Conservation (phyloP, 2,797 vertebrate genomes). For the Salmo trutta region DNA sequence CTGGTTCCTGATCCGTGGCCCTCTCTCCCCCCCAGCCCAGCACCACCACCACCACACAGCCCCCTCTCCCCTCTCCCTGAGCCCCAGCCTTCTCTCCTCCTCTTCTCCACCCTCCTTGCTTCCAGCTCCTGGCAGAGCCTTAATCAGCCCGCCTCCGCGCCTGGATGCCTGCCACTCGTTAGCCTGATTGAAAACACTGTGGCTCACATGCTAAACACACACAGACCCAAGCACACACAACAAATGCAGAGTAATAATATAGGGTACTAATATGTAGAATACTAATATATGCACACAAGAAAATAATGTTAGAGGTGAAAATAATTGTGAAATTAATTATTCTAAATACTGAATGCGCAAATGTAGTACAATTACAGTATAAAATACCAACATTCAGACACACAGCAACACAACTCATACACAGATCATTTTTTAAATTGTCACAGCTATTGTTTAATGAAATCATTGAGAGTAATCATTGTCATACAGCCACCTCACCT, state of each 20-base stretch:
- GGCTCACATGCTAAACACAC: background rate
- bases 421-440: slow-evolving; percentile 57
- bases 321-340: background rate
- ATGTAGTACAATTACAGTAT: background rate
- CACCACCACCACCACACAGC: slow-evolving; percentile 33
- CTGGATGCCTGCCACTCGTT: slow-evolving; percentile 89
- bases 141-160: slow-evolving; percentile 90
- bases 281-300: background rate
- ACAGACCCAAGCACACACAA: background rate
- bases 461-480: slow-evolving; percentile 49
- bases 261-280: background rate
- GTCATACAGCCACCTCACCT: slow-evolving; percentile 74
- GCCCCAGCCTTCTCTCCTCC: background rate
- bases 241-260: background rate
- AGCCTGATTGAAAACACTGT: slow-evolving; percentile 82
- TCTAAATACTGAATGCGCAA: slow-evolving; percentile 1
- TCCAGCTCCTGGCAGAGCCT: slow-evolving; percentile 90
- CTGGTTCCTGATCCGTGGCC: slow-evolving; percentile 95
- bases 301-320: background rate
- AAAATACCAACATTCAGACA: slow-evolving; percentile 15
- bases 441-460: slow-evolving; percentile 77
- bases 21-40: slow-evolving; percentile 25
- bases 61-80: slow-evolving; percentile 18
- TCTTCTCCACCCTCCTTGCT: slow-evolving; percentile 63
- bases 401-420: slow-evolving; percentile 16